These are phyloP conservation scores for Aplidium turbinatum DNA, from an alignment of 23 tunicate genomes.

Conservation along the genomic window DNA sequence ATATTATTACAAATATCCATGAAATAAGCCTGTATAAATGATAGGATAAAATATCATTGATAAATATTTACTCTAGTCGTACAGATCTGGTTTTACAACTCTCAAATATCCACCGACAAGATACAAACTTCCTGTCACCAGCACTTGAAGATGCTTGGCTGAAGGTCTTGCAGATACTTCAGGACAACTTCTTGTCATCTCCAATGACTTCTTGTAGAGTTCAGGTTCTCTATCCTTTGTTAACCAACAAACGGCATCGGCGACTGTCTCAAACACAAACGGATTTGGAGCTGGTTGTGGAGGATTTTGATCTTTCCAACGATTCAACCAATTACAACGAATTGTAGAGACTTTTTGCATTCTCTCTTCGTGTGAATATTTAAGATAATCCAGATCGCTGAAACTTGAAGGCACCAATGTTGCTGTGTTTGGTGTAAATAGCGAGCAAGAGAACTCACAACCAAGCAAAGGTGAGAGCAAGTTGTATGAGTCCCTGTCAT, in stretches of 20 bases:
- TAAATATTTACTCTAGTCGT: conserved; percentile 10
- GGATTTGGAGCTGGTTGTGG: not conserved
- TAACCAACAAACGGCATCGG: conserved; percentile 49
- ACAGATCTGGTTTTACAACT: conserved; percentile 45
- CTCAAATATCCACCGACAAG: conserved; percentile 64
- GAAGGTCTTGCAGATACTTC: not conserved
- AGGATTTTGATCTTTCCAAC: not conserved
- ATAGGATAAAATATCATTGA: too few species aligned
- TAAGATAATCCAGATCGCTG: conserved; percentile 58
- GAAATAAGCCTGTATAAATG: too few species aligned
- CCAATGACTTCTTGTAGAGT: conserved; percentile 1
- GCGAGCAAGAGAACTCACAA: conserved; percentile 38
- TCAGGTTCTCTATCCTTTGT: conserved; percentile 36
- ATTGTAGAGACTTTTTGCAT: conserved; percentile 18
- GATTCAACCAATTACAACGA: conserved; percentile 36
- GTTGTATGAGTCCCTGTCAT: conserved; percentile 23
- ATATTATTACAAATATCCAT: too few species aligned
- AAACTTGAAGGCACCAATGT: conserved; percentile 22
- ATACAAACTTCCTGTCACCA: conserved; percentile 70
- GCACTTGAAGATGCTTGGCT: conserved; percentile 47
- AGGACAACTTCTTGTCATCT: not conserved
- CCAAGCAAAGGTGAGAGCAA: conserved; percentile 26
- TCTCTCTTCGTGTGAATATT: conserved; percentile 20
- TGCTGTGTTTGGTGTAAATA: conserved; percentile 61
- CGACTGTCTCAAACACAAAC: conserved; percentile 36